These are phyloP conservation scores for Mormyrops boulengeri DNA, from an alignment of 2,797 vertebrate genomes.

Conservation along the genomic window DNA sequence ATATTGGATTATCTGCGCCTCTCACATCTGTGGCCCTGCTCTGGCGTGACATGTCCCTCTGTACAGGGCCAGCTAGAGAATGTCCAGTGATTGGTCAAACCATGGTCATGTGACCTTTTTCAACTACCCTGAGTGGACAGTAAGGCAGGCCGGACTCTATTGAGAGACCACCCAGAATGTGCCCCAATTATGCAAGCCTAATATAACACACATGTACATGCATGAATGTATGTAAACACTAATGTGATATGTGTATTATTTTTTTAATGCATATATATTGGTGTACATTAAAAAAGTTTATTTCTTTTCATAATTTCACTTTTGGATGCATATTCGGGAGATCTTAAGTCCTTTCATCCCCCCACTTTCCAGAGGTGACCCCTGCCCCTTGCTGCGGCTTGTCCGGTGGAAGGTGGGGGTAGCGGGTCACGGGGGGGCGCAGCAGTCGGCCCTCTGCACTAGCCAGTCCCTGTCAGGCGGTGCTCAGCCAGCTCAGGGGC, in stretches of 20 bases:
- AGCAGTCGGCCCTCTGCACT: not conserved
- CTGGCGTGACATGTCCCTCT: not conserved
- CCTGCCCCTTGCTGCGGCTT: constrained; percentile 9
- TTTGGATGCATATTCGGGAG: not conserved
- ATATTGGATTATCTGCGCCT: not conserved
- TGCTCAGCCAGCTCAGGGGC: not conserved
- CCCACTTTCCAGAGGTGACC: not conserved
- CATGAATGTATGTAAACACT: not conserved
- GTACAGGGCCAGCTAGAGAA: not conserved
- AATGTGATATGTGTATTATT: not conserved
- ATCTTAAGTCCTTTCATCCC: constrained; percentile 27
- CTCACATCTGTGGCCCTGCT: not conserved
- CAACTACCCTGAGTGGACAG: constrained; percentile 58
- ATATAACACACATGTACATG: not conserved
- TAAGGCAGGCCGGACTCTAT: constrained; percentile 28
- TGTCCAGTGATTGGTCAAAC: constrained; percentile 42
- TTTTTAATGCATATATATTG: not conserved
- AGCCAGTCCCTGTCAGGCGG: not conserved
- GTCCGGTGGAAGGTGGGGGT: not conserved
- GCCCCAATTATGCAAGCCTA: not conserved
- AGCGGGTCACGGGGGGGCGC: not conserved
- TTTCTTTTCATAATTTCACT: not conserved
- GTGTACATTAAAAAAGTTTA: not conserved
- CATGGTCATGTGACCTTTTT: constrained; percentile 54
- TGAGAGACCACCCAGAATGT: constrained; percentile 6